Percentiles rank a stretch among this genome's conserved stretches.
Conservation (phyloP, 2,888 invertebrate genomes). For the Acrobeloides nanus region DNA sequence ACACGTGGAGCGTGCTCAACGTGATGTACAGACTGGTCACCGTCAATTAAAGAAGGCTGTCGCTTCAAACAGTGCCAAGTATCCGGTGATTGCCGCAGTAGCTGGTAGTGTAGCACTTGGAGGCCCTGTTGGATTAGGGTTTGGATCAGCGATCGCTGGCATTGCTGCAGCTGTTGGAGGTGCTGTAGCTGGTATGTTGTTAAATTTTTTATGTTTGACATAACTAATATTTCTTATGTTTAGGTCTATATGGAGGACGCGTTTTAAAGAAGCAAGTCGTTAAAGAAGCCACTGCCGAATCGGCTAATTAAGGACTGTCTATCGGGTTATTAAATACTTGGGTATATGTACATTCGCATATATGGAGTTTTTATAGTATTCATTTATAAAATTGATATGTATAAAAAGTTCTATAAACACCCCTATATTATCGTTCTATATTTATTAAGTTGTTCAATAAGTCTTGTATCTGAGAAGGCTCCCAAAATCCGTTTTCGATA, state of each 20-base stretch:
- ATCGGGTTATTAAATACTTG: too few species aligned
- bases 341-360: too few species aligned
- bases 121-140: conserved; percentile 45
- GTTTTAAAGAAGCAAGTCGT: conserved; percentile 30
- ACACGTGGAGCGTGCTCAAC: conserved; percentile 38
- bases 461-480: too few species aligned
- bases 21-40: conserved; percentile 40
- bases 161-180: conserved; percentile 45
- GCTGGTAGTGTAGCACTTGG: conserved; percentile 45
- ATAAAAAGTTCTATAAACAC: too few species aligned
- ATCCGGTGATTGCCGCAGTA: conserved; percentile 39
- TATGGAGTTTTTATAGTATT: too few species aligned
- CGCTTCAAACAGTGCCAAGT: conserved; percentile 37
- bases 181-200: conserved; percentile 37
- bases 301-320: too few species aligned
- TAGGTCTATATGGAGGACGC: conserved; percentile 33
- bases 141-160: conserved; percentile 45
- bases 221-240: conserved; percentile 10
- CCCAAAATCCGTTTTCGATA: too few species aligned
- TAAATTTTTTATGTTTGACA: conserved; percentile 2
- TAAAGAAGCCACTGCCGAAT: too few species aligned
- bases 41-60: conserved; percentile 44
- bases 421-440: too few species aligned
- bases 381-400: too few species aligned
- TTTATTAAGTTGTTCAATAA: too few species aligned